Base-by-base conservation (phyloP, 2,888 invertebrate species). In the Ariolimax columbianus region DNA sequence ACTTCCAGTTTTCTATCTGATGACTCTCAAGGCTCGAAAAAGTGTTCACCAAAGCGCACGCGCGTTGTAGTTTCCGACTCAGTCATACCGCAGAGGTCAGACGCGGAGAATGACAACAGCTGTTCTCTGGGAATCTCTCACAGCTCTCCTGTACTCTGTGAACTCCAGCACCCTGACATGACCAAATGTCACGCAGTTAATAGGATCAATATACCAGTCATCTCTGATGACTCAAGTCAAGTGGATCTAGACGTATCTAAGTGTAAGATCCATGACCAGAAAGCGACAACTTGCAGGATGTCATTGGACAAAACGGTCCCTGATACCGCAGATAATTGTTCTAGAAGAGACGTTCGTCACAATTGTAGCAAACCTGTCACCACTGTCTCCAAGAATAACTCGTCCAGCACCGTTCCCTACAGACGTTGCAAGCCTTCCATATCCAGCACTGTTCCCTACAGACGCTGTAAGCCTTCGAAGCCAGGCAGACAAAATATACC, bases 381-480 rank as follows among this genome's bases (percentile, higher is more conserved):
- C 9, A 75, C 43, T 3, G 66, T 40, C 40, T 83, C 78, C 6
- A 83, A 77, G 14, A 83, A 83, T 23, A 78, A 83, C 30, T 78
- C 83, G 14, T 68, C 77, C 26, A 83, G 55, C 72, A 78, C 47
- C 30, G 68, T 55, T 0, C 83, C 73, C 14, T 55, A 81, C 72
- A 30, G 36, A 33, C 23, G 36, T 17, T 23, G 2, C 4, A 36
- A 30, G 0, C 51, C 55, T 17, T 30, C 11, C 9, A 72, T 19
- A 7, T 30, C 70, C 9, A 0, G 2, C 26, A 40, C 47, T 40
- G 68, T 55, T 0, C 83, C 73, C 14, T 55, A 81, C 72, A 30
- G 36, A 33, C 23, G 36, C 6, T 23, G 2, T 14, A 36, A 30
- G 0, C 51, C 55, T 17, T 30, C 11, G 23, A 72, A 17, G 6